Base-by-base conservation (phyloP, 2,797 vertebrate species). In the Cercopithecus neglectus region DNA sequence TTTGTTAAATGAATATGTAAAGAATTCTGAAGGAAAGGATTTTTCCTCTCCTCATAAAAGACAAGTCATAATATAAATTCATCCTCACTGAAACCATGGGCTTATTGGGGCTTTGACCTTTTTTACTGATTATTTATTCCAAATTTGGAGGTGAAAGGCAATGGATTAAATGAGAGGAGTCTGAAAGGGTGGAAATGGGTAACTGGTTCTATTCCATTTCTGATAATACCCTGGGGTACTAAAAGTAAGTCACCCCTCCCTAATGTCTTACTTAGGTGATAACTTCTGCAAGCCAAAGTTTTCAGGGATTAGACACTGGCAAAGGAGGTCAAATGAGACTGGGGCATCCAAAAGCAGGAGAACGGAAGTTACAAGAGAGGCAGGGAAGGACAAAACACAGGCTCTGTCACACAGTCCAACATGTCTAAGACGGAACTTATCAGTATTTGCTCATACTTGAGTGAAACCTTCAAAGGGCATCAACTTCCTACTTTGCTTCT, bases 1-100 rank as follows among this genome's bases (percentile, higher is more conserved):
- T 22, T 87, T 72, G 7, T 74, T 94, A 74, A 97, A 53, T 83
- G n/a, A 92, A 85, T 82, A 9, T 64, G n/a, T 70, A 75, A 91
- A 91, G 21, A 96, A 91, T 74, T 67, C 28, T 22, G 41, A 59
- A 67, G 53, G 33, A 24, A 55, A 33, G 10, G 36, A 41, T 59
- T 50, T 78, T 92, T 89, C 0, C 16, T 46, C 4, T 82, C 61
- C 16, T 94, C 12, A 81, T 83, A 64, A 94, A 74, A 48, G 13
- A 81, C 30, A 55, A n/a, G 30, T 95, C 28, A 36, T 74, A 61
- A 57, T 59, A 59, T 53, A 28, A 30, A 76, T 92, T 92, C 14
- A 64, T 61, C 74, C 85, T 89, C 50, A 41, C 6, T 61, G 39
- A 81, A 81, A 75, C 48, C 6, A 59, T 64, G 8, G 44, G 24